Conservation (phyloP, 2,888 invertebrate genomes). For the Nematopogon swammerdamellus region DNA sequence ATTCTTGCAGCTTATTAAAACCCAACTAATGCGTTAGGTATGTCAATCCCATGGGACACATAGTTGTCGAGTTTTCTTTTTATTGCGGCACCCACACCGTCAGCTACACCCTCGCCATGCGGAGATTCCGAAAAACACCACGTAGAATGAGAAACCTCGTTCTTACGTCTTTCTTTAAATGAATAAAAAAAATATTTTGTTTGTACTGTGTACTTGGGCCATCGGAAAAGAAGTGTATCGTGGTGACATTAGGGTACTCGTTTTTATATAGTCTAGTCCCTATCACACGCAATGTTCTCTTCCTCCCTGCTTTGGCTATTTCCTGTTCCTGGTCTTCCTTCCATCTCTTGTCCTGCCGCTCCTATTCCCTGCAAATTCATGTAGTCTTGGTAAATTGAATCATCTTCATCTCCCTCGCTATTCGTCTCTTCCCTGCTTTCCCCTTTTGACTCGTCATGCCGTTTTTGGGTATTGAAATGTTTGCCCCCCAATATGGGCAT, state of each 20-base stretch:
- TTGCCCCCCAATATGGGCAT: too few relatives aligned
- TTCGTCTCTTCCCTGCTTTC: too few relatives aligned
- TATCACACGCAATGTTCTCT: too few relatives aligned
- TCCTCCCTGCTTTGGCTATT: too few relatives aligned
- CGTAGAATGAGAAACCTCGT: conserved; percentile 2
- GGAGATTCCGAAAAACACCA: conserved; percentile 4
- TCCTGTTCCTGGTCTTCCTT: too few relatives aligned
- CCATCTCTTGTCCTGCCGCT: too few relatives aligned
- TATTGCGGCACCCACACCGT: conserved; percentile 4
- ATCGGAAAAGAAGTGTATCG: conserved; percentile 1
- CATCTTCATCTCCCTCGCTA: too few relatives aligned
- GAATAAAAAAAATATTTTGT: neutral
- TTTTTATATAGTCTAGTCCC: conserved; percentile 1
- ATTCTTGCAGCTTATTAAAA: conserved; percentile 1
- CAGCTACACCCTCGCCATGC: conserved; percentile 3
- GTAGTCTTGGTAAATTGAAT: too few relatives aligned
- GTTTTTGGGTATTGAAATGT: too few relatives aligned
- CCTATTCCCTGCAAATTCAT: too few relatives aligned
- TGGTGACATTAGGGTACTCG: neutral
- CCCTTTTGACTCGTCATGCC: too few relatives aligned
- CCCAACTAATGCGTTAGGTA: conserved; percentile 3
- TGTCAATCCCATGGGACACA: conserved; percentile 2
- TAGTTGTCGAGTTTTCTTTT: conserved; percentile 2
- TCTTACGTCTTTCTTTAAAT: neutral
- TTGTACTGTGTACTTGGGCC: conserved; percentile 1